Base-by-base conservation (phyloP, 2,113 vertebrate species). In the Carlito syrichta region DNA sequence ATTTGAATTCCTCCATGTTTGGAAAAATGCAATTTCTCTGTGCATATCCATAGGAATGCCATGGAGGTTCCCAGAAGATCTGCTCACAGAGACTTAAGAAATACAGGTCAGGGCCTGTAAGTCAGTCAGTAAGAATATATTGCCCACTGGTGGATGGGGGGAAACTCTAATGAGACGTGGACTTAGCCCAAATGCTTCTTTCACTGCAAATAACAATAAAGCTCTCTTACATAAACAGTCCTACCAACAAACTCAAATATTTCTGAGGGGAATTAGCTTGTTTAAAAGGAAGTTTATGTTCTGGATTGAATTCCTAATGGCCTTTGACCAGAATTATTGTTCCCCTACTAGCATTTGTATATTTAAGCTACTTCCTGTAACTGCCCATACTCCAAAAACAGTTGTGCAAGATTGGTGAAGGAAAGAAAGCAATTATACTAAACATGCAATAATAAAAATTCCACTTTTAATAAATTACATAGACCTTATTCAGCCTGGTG, bases 1-100 rank as follows among this genome's bases (percentile, higher is more conserved):
- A 91, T 92, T 96, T 95, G 83, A 94, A 50, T 85, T 23, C 66
- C 43, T 96, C 91, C 74, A 69, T 74, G 63, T 52, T 93, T 90
- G 60, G 32, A 86, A 91, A 97, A 96, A 95, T 5, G n/a, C 38
- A 73, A 14, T 62, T 62, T 5, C 35, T 71, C 54, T 85, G 77
- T 58, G 56, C 86, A 82, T n/a, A 69, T 85, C 68, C 68, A 66
- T 14, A 91, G 12, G 40, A 96, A 96, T 92, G 92, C 54, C 92
- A 81, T 63, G 2, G 85, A 93, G 73, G 74, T 79, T 54, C 92
- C 22, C 23, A 56, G 85, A n/a, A 35, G 84, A 83, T 66, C 63
- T 94, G 38, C 90, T 94, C 40, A 91, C 43, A 92, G 50, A 4
- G 84, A 91, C 11, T 56, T 25, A 54, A 91, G n/a, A 40, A 90